Conservation (phyloP, 2,113 vertebrate genomes). For the Syrmaticus mikado region DNA sequence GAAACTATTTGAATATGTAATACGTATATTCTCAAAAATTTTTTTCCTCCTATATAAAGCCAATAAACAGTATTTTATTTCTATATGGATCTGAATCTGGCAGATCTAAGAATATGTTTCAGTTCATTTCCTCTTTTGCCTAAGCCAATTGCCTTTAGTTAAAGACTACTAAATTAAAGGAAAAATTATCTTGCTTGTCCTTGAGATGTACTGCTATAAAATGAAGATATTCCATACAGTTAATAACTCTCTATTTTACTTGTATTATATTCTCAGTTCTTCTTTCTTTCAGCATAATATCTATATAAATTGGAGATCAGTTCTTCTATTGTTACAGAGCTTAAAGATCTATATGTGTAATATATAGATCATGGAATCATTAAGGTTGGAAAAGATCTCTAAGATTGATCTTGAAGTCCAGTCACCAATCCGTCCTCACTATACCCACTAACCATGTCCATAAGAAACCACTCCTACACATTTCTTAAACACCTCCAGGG, state of each 20-base stretch:
- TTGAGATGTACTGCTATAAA: conserved; percentile 26
- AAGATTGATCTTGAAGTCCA: background rate
- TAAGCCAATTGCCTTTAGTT: conserved; percentile 28
- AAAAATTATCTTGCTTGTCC: background rate
- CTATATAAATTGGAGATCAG: background rate
- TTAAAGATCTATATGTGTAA: background rate
- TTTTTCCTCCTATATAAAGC: background rate
- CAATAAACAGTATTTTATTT: background rate
- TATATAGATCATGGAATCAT: background rate
- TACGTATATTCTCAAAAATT: background rate
- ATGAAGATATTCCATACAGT: background rate
- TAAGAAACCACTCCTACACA: background rate
- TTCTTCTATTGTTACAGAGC: background rate
- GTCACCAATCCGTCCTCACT: background rate
- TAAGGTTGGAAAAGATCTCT: background rate
- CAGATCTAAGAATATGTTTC: conserved; percentile 16
- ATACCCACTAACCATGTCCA: background rate
- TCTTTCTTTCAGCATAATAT: background rate
- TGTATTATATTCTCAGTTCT: background rate
- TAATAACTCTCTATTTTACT: background rate
- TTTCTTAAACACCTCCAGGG: background rate
- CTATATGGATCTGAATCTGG: background rate
- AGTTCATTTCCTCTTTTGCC: conserved; percentile 25
- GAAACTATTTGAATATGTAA: background rate
- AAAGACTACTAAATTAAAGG: conserved; percentile 24